Conservation (phyloP, 2,888 invertebrate species). For the Diarsia mendica region DNA sequence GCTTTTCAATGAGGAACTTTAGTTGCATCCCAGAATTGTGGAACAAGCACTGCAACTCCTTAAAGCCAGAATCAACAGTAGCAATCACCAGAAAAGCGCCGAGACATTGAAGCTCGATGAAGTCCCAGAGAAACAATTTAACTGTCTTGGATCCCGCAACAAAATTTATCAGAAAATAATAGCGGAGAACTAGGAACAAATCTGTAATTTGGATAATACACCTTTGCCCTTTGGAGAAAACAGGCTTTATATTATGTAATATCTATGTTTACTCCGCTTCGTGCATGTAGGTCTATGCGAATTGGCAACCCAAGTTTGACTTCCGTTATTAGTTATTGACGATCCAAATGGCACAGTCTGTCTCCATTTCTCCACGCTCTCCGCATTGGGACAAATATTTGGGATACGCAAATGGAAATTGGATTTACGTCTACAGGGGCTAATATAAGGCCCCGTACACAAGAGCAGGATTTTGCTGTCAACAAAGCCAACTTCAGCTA, state of each 20-base stretch:
- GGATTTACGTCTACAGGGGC: neutral
- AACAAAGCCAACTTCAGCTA: too few species aligned
- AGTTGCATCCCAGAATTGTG: neutral
- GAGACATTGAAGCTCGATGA: too few species aligned
- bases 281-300: neutral
- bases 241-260: neutral
- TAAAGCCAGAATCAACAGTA: too few species aligned
- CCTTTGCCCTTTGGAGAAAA: neutral
- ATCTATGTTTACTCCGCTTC: neutral
- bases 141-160: too few species aligned
- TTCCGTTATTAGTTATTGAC: conserved; percentile 26
- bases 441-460: neutral
- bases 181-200: too few species aligned
- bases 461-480: too few species aligned
- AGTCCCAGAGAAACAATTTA: too few species aligned
- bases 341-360: conserved; percentile 8
- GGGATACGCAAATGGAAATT: conserved; percentile 4
- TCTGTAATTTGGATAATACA: too few species aligned
- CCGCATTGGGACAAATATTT: conserved; percentile 15
- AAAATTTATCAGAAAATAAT: too few species aligned
- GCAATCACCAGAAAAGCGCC: too few species aligned
- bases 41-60: too few species aligned
- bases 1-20: neutral
- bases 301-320: conserved; percentile 8
- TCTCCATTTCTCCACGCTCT: neutral